A percentile compares a stretch with the other conserved stretches of the same genome.
phyloP scores from a whole-genome alignment of 1,140 invertebrate genomes.

The Sinonovacula constricta region DNA sequence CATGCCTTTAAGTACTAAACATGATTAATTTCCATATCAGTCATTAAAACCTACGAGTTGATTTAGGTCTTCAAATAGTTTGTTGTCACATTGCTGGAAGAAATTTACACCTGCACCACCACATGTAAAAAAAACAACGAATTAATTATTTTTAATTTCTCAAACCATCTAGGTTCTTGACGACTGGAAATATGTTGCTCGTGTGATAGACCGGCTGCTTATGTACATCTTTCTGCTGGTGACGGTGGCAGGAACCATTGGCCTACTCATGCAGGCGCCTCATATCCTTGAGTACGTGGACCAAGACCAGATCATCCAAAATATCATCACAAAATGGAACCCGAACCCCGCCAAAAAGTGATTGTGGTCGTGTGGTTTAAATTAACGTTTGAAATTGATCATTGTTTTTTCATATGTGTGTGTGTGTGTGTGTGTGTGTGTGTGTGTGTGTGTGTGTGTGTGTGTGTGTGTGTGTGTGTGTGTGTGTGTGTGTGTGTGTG shows the following conservation, averaged over 20 bases:
- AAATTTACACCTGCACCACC: no score
- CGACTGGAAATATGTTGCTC: conserved; percentile 99
- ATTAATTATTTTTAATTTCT: not conserved
- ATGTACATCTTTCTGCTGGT: conserved; percentile 98
- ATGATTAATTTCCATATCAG: no score
- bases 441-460: no score
- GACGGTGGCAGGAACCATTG: conserved; percentile 95
- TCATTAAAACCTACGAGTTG: no score
- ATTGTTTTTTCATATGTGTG: no score
- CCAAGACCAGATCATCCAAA: conserved; percentile 69
- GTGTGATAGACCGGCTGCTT: conserved; percentile 98
- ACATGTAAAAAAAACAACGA: not conserved
- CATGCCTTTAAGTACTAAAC: no score
- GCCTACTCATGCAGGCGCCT: conserved; percentile 98
- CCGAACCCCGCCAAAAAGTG: not conserved
- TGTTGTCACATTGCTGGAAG: no score
- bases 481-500: no score
- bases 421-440: no score
- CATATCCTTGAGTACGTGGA: conserved; percentile 93
- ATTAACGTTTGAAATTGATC: not conserved
- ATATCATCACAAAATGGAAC: conserved; percentile 53
- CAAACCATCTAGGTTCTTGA: conserved; percentile 74
- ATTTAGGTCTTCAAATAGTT: no score
- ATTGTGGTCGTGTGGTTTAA: not conserved
- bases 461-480: no score